Evolutionary conservation across 2,113 vertebrate species (phyloP).

Genomic region (Cyprinus carpio): DNA sequence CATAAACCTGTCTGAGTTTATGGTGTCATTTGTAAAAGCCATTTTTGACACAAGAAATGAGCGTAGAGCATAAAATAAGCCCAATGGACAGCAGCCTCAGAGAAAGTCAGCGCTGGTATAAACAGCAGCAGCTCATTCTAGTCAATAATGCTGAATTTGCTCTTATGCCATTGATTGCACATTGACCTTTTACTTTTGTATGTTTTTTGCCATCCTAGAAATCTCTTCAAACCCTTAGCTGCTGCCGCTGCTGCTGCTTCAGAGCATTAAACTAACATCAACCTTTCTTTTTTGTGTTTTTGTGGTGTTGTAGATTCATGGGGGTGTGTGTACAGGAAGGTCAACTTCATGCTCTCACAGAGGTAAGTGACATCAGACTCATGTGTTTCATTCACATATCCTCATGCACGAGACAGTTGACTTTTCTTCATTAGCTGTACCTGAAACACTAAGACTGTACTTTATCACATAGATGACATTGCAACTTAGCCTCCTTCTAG

Average conservation of each 20-base stretch:
- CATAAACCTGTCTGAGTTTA: slow-evolving; percentile 27
- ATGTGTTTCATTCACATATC: background rate
- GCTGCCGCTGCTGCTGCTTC: background rate
- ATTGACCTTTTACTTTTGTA: background rate
- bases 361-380: slow-evolving; percentile 80
- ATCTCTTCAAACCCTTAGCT: background rate
- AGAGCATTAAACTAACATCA: background rate
- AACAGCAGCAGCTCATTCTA: background rate
- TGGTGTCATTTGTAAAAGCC: slow-evolving; percentile 6
- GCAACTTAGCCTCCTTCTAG: background rate
- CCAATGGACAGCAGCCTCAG: background rate
- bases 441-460: background rate
- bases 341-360: slow-evolving; percentile 94
- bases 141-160: background rate
- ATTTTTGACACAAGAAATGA: slow-evolving; percentile 11
- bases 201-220: background rate
- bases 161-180: background rate
- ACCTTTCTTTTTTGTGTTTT: slow-evolving; percentile 5
- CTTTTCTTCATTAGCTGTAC: too few species aligned
- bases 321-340: slow-evolving; percentile 98
- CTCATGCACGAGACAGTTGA: background rate
- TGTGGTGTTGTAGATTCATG: slow-evolving; percentile 85
- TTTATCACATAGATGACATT: background rate
- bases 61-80: background rate
- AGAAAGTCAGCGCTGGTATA: background rate